Conservation (phyloP, 1,140 invertebrate genomes). For the Xylocopa sonorina region DNA sequence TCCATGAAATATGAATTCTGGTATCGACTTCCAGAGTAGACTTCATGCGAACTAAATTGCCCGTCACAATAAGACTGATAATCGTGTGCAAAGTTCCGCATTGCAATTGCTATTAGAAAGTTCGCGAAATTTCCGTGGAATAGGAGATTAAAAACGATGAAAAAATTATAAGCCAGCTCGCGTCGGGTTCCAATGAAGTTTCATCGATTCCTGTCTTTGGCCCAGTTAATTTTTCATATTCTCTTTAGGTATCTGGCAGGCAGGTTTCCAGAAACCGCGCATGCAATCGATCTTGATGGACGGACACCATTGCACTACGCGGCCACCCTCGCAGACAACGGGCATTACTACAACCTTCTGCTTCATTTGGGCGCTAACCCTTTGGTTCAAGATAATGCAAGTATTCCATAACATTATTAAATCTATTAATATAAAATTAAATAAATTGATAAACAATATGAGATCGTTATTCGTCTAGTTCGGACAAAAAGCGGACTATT, state of each 20-base stretch:
- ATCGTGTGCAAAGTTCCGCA: not conserved
- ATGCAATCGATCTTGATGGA: constrained; percentile 89
- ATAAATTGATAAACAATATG: not conserved
- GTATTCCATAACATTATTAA: constrained; percentile 59
- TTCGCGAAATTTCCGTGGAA: not conserved
- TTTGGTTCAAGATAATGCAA: constrained; percentile 91
- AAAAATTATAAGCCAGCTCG: not conserved
- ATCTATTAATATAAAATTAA: not conserved
- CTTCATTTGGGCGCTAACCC: constrained; percentile 92
- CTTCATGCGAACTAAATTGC: not conserved
- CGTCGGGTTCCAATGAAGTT: constrained; percentile 6
- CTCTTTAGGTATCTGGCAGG: constrained; percentile 76
- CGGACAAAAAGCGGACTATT: constrained; percentile 89
- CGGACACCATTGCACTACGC: constrained; percentile 96
- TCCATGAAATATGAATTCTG: not conserved
- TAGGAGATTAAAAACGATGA: not conserved
- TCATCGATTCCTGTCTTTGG: constrained; percentile 12
- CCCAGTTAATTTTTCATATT: constrained; percentile 40
- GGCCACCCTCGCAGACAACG: constrained; percentile 91
- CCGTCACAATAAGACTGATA: not conserved
- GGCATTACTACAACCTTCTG: constrained; percentile 93
- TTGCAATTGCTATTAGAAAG: not conserved
- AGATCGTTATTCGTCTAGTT: constrained; percentile 82
- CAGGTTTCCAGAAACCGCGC: constrained; percentile 92
- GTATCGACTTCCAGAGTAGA: too few relatives aligned